These are phyloP conservation scores for Hippocampus mohnikei DNA, from an alignment of 2,113 vertebrate genomes.

Conservation along the genomic window DNA sequence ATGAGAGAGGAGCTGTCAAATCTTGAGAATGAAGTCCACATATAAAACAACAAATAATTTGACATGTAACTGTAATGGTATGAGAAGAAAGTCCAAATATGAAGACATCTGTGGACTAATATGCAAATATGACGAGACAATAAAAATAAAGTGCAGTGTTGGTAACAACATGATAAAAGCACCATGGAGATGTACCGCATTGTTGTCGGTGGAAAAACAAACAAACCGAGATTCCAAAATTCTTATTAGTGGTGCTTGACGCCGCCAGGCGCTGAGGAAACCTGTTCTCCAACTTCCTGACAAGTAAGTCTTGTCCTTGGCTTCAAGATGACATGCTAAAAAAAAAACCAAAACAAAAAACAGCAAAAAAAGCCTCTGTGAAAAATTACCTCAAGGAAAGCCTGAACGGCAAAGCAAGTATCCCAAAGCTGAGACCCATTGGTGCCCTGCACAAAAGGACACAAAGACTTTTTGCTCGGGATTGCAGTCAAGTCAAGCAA, in stretches of 20 bases:
- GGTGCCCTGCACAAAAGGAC: slow-evolving; percentile 77
- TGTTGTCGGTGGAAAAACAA: neutral
- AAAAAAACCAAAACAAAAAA: neutral
- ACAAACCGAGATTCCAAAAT: neutral
- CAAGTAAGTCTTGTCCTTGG: neutral
- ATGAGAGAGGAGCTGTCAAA: no score
- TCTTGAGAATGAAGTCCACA: no score
- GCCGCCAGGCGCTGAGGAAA: neutral
- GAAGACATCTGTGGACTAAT: no score
- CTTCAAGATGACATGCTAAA: neutral
- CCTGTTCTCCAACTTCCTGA: neutral
- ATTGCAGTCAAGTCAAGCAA: neutral
- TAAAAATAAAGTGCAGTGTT: neutral
- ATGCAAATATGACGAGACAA: no score
- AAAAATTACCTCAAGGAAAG: slow-evolving; percentile 83
- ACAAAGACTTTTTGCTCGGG: no score
- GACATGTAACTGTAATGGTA: no score
- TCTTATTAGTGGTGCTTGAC: neutral
- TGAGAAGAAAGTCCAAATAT: no score
- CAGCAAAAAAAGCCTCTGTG: no score
- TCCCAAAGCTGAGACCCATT: slow-evolving; percentile 98
- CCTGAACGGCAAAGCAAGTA: slow-evolving; percentile 89
- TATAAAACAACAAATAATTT: no score
- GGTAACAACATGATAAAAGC: neutral
- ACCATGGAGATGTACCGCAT: neutral